These are phyloP conservation scores for Acanthurus lineatus DNA, from an alignment of 2,797 vertebrate species.

Conservation along the genomic window DNA sequence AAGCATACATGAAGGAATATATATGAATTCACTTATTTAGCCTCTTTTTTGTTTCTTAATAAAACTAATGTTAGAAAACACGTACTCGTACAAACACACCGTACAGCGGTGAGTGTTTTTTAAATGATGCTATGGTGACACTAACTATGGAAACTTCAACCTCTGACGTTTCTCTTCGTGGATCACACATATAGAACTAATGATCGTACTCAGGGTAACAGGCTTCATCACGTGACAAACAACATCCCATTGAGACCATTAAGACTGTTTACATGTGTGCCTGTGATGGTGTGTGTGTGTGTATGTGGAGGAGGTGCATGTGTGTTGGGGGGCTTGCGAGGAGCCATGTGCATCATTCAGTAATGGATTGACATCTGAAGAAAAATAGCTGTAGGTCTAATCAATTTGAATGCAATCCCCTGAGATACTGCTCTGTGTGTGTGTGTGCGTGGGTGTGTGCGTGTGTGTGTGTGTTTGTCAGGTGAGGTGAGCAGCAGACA, in stretches of 20 bases:
- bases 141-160: constrained; percentile 74
- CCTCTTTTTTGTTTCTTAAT: not conserved
- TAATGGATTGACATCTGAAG: constrained; percentile 77
- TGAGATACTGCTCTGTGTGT: constrained; percentile 37
- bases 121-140: constrained; percentile 70
- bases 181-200: constrained; percentile 35
- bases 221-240: constrained; percentile 59
- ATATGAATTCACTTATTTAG: not conserved
- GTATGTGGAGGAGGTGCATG: not conserved
- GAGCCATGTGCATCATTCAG: constrained; percentile 65
- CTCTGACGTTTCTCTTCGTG: constrained; percentile 50
- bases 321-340: not conserved
- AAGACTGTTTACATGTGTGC: constrained; percentile 42
- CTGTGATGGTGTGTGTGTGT: constrained; percentile 30
- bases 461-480: constrained; percentile 59
- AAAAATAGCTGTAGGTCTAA: constrained; percentile 81
- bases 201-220: constrained; percentile 48
- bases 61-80: constrained; percentile 4
- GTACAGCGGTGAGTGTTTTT: constrained; percentile 6
- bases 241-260: constrained; percentile 47
- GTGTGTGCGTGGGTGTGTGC: constrained; percentile 20
- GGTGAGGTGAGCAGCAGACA: constrained; percentile 77
- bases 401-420: constrained; percentile 76
- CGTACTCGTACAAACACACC: constrained; percentile 14
- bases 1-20: not conserved